Base-by-base conservation (phyloP, 2,797 vertebrate genomes). In the Merluccius polli region DNA sequence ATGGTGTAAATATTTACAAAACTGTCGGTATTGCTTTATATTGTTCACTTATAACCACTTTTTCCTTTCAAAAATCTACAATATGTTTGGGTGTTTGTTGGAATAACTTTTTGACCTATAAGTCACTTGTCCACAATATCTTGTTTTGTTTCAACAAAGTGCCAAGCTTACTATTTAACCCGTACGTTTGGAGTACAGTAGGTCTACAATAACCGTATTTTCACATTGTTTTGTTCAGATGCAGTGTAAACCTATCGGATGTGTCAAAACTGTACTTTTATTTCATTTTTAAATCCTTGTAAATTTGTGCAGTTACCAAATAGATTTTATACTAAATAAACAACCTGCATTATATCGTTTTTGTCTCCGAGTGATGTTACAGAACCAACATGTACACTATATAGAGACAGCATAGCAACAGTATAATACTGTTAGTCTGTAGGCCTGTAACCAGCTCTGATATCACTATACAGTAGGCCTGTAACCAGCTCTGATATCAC, bases 261-360 rank as follows among this genome's bases (percentile, higher is more conserved):
- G 70, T 81, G 33, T 83, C 30, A 59, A 65, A 44, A 44, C 41
- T 63, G 21, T 83, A 73, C 76, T 79, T 27, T 48, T 63, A n/a
- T n/a, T 79, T 29, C 73, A 79, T 79, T 83, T 77, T 71, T 75
- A 31, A 67, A 67, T 68, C 65, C 10, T 59, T 63, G 70, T 80
- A 72, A 69, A 81, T 78, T 38, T 71, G 77, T 85, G 79, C 83
- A 88, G 80, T 87, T 84, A 79, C 73, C 78, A 87, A 87, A 88
- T 84, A 84, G 78, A 84, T 88, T 91, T 89, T 89, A 83, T 90
- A 90, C 83, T 82, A 85, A 91, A 90, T 90, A 91, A 92, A 87
- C 70, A 10, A 82, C 69, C 75, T 85, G 83, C 77, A 84, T 87
- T 85, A 68, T 78, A 65, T 77, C 59, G 30, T 32, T 70, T 24